Evolutionary conservation across 2,113 vertebrate genomes (phyloP), one percentile per base, ranked within the genome.

Genomic region (Porphyrio hochstetteri): DNA sequence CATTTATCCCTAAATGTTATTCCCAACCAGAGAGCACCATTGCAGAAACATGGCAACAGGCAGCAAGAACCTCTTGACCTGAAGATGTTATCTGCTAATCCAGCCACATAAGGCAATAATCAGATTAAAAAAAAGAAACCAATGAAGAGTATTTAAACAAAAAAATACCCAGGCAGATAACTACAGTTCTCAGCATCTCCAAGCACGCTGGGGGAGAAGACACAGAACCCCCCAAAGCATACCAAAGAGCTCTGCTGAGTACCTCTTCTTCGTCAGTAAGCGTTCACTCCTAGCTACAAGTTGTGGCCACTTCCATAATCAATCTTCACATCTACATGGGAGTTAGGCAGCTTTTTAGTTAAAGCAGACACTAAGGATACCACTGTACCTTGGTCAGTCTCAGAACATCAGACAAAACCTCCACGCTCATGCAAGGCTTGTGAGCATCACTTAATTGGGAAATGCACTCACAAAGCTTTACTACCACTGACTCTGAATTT

Each of bases 251-350:
- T 53, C 81, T 18, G 59, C 72, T 44, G 64, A 89, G 74, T 2
- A 70, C n/a, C 71, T 57, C 69, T 93, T 44, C 44, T 44, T 44
- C 17, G 27, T 4, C 40, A 57, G 1, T 16, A 59, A 92, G 36
- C 2, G 13, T 2, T 78, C 78, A 44, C 69, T 86, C 69, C 65
- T 0, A 67, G 64, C 35, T 56, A 29, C 60, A n/a, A 67, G 29
- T 0, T 31, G 21, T 38, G 78, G 46, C 14, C 64, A 81, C 57
- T 84, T 70, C 77, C 2, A 0, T 11, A 36, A 69, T 1, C 24
- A 17, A 2, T 7, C 48, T 23, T 80, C 63, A 35, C 71, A 86
- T 11, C 13, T 40, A 42, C 59, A 6, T 2, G 25, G 15, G 15
- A 74, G 16, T 11, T 8, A 20, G 2, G 1, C 16, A 67, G 71